These are phyloP conservation scores for Danio aesculapii DNA, from an alignment of 2,797 vertebrate genomes.

Conservation along the genomic window DNA sequence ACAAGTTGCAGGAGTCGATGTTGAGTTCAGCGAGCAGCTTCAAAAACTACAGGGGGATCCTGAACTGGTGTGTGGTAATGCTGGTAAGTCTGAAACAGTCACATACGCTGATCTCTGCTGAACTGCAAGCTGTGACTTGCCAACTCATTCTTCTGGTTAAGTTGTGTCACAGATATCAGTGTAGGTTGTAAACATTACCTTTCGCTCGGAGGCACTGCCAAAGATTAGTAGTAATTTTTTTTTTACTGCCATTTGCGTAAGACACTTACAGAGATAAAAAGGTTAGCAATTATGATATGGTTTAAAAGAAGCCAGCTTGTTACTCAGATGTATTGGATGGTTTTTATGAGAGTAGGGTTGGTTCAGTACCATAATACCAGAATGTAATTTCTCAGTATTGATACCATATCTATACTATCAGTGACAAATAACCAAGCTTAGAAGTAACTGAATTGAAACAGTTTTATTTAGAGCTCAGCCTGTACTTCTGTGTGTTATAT, in stretches of 20 bases:
- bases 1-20: slow-evolving; percentile 86
- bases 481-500: too few relatives aligned
- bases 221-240: background rate
- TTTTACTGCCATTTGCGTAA: background rate
- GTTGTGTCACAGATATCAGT: slow-evolving; percentile 5
- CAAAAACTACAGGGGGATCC: slow-evolving; percentile 90
- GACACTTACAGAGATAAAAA: background rate
- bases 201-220: background rate
- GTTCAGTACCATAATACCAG: too few relatives aligned
- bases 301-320: slow-evolving; percentile 14
- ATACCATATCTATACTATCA: too few relatives aligned
- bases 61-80: slow-evolving; percentile 96
- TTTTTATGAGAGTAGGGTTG: background rate
- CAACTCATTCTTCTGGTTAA: background rate
- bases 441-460: too few relatives aligned
- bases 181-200: background rate
- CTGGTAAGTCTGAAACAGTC: slow-evolving; percentile 80
- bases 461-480: too few relatives aligned
- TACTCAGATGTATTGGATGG: background rate
- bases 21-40: slow-evolving; percentile 88
- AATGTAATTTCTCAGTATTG: too few relatives aligned
- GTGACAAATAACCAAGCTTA: too few relatives aligned
- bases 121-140: slow-evolving; percentile 13
- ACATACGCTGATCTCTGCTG: background rate
- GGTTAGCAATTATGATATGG: background rate